Percentiles rank a stretch among this genome's conserved stretches.
Conservation (phyloP, 2,113 vertebrate species). For the Salvelinus fontinalis region DNA sequence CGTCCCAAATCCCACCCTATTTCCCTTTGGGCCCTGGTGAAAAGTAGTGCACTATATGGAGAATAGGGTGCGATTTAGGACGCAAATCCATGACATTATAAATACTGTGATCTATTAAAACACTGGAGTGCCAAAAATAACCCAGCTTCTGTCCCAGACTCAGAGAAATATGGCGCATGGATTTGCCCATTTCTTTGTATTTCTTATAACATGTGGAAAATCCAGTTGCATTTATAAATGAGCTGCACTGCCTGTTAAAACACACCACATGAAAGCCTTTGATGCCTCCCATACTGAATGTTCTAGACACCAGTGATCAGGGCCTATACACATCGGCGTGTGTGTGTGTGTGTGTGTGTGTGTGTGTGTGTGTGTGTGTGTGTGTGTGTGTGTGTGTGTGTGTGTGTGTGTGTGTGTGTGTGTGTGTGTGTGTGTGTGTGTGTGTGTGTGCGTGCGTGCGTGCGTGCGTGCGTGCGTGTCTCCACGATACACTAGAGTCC, state of each 20-base stretch:
- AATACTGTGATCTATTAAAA: background rate
- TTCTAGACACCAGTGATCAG: slow-evolving; percentile 70
- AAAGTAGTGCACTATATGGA: too few relatives aligned
- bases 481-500: slow-evolving; percentile 22
- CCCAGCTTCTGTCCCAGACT: background rate
- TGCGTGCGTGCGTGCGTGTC: background rate
- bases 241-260: background rate
- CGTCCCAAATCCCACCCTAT: too few relatives aligned
- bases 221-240: background rate
- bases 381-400: slow-evolving; percentile 8
- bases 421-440: background rate
- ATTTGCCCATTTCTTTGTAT: background rate
- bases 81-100: background rate
- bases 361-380: slow-evolving; percentile 1
- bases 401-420: slow-evolving; percentile 11
- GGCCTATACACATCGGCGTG: slow-evolving; percentile 44
- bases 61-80: too few relatives aligned
- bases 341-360: slow-evolving; percentile 10
- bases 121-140: background rate
- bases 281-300: slow-evolving; percentile 40
- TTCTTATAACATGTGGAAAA: background rate
- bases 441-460: background rate
- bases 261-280: background rate
- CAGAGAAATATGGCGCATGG: background rate
- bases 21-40: too few relatives aligned